Evolutionary conservation across 2,113 vertebrate genomes (phyloP).

Genomic region (Cinclus mexicanus): DNA sequence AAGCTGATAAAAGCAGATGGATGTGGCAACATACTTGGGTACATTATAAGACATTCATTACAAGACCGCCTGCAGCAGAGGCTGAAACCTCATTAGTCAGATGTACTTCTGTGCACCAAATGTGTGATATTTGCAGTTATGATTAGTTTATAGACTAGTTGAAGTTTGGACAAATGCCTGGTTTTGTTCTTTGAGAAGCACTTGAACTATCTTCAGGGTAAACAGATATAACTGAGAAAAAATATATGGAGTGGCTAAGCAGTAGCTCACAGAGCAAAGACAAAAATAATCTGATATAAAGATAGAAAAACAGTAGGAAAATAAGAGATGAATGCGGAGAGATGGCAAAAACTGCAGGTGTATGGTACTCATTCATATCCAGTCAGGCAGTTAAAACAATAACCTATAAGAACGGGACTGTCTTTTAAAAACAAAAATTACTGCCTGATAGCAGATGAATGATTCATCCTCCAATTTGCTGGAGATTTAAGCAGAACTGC

Average conservation of each 20-base stretch:
- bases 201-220: not conserved
- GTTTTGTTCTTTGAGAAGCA: not conserved
- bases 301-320: not conserved
- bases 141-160: constrained; percentile 10
- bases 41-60: constrained; percentile 21
- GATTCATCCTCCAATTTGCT: not conserved
- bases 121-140: constrained; percentile 47
- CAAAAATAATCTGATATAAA: not conserved
- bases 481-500: not conserved
- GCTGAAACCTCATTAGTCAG: constrained; percentile 60
- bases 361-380: not conserved
- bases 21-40: not conserved
- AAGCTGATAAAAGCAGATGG: constrained; percentile 26
- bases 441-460: not conserved
- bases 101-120: constrained; percentile 35
- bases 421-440: not conserved
- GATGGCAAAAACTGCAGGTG: not conserved
- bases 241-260: not conserved
- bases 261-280: not conserved
- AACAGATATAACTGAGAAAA: not conserved
- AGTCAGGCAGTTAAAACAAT: not conserved
- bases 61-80: constrained; percentile 5
- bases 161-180: not conserved
- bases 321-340: not conserved
- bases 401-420: not conserved